phyloP scores from a whole-genome alignment of 2,113 vertebrate species.

The Burhinus bistriatus region DNA sequence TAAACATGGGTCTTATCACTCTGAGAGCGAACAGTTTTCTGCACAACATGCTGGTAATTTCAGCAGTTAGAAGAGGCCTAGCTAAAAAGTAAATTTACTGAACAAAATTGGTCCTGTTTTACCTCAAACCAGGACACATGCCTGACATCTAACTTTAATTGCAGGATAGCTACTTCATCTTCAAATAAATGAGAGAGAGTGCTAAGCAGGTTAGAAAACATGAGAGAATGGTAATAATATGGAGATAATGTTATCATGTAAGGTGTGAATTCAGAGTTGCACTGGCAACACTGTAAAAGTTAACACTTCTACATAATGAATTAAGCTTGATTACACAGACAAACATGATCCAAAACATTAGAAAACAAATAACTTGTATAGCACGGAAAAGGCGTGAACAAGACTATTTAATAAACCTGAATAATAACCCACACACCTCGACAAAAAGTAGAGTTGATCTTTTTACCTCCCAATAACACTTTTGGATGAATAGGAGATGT shows the following conservation, averaged over 20 bases:
- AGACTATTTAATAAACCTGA: not conserved
- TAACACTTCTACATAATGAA: not conserved
- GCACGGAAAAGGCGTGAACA: not conserved
- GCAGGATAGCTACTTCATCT: not conserved
- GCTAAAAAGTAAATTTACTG: no score
- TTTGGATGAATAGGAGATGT: not conserved
- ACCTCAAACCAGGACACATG: no score
- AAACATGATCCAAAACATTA: not conserved
- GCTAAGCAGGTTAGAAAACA: not conserved
- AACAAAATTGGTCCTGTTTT: no score
- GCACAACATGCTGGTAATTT: no score
- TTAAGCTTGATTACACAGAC: not conserved
- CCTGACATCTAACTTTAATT: not conserved
- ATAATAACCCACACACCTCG: not conserved
- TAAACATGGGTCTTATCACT: no score
- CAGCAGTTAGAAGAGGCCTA: no score
- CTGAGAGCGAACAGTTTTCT: no score
- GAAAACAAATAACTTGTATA: not conserved
- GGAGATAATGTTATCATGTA: not conserved
- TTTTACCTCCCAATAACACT: not conserved
- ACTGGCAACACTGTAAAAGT: not conserved
- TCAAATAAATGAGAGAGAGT: not conserved
- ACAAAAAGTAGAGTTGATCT: not conserved
- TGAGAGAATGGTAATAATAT: not conserved
- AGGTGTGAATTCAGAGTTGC: not conserved